Percentiles rank a stretch among this genome's conserved stretches.
Conservation (phyloP, 2,113 vertebrate species). For the Ctenomys sociabilis region DNA sequence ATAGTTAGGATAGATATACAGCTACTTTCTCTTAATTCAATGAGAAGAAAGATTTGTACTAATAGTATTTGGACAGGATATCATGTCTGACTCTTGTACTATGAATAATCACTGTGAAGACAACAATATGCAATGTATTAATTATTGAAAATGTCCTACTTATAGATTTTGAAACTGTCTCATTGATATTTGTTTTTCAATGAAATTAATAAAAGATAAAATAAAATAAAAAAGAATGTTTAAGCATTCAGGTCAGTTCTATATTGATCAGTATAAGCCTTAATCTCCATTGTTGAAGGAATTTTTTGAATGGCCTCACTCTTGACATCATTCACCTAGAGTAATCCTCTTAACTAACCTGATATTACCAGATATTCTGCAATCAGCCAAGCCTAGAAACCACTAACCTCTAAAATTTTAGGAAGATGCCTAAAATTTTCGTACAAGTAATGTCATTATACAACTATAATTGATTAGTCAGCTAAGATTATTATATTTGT, state of each 20-base stretch:
- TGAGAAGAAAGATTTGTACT: too few species aligned
- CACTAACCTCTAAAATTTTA: neutral
- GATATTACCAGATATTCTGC: neutral
- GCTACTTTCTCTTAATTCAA: too few species aligned
- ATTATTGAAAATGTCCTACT: too few species aligned
- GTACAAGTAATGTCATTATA: conserved; percentile 24
- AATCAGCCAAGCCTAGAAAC: conserved; percentile 8
- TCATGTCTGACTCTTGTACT: too few species aligned
- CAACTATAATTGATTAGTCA: conserved; percentile 15
- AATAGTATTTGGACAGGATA: too few species aligned
- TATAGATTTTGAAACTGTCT: too few species aligned
- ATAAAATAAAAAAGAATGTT: too few species aligned
- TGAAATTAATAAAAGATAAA: too few species aligned
- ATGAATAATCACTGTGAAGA: too few species aligned
- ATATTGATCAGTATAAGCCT: neutral
- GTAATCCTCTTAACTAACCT: neutral
- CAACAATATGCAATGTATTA: too few species aligned
- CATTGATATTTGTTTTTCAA: too few species aligned
- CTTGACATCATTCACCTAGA: neutral
- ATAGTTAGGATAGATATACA: too few species aligned
- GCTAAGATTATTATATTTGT: conserved; percentile 14
- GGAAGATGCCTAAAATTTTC: conserved; percentile 10
- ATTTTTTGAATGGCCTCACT: conserved; percentile 5
- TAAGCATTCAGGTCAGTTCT: conserved; percentile 11
- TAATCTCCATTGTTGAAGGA: conserved; percentile 31